Base-by-base conservation (phyloP, 2,797 vertebrate genomes). In the Labroides dimidiatus region DNA sequence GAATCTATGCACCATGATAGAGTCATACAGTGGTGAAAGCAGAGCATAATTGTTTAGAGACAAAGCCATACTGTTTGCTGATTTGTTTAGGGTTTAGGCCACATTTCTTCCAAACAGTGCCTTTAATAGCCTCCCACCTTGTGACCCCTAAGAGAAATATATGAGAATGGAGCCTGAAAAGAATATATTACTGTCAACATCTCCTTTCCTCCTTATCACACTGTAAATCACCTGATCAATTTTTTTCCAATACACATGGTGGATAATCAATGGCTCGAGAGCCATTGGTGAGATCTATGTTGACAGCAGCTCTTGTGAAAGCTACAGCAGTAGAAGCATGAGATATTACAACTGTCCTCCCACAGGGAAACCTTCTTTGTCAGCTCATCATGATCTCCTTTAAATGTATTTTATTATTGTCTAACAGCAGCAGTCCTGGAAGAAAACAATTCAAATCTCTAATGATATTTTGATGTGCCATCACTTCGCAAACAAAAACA, bases 391-490 rank as follows among this genome's bases (percentile, higher is more conserved):
- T 56, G 64, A 73, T 84, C 75, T 84, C 75, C 68, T 86, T 89
- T 74, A 44, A 72, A 66, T 75, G 62, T 61, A 71, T 88, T 89
- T 84, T 70, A 89, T 89, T 83, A 83, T 39, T 5, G 21, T 17
- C 14, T 64, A 51, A 65, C 69, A 61, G 54, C 37, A 69, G 53
- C 64, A 70, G 71, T 57, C 64, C 64, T 27, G 0, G 48, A 69
- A 79, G 72, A 84, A 84, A 65, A 52, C 62, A 71, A 84, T 74
- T 64, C 69, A 75, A 84, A 81, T 81, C 54, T 77, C 70, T 78
- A 85, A 89, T 27, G 71, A 75, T 70, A 56, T 81, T 86, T 57
- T 85, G 84, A 92, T 85, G 75, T 71, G 66, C 59, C 74, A 67
- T 84, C 72, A 73, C 69, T 64, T 84, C 65, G 58, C 19, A 61